Evolutionary conservation across 30 jellyfish, hydroid and myxozoan genomes (phyloP).

Genomic region (Aurelia sp.): DNA sequence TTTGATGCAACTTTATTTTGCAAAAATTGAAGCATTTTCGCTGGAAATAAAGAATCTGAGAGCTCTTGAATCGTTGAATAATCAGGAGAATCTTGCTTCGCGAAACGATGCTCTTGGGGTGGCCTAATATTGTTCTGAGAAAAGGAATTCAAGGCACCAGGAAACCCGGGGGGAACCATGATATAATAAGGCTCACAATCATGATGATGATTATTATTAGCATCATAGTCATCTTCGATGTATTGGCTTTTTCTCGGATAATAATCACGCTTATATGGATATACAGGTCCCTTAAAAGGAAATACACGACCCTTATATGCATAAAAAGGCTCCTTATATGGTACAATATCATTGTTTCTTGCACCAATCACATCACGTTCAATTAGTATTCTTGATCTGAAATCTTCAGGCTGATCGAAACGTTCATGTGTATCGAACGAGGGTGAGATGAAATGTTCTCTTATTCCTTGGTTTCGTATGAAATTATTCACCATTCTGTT

Average conservation of each 20-base stretch:
- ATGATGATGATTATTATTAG: slow-evolving; percentile 20
- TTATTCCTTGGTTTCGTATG: slow-evolving; percentile 22
- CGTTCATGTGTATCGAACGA: slow-evolving; percentile 22
- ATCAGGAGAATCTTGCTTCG: slow-evolving; percentile 45
- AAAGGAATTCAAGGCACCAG: slow-evolving; percentile 6
- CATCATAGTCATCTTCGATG: slow-evolving; percentile 35
- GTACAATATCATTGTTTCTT: background rate
- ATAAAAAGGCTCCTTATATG: background rate
- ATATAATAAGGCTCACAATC: slow-evolving; percentile 61
- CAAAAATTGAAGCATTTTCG: slow-evolving; percentile 51
- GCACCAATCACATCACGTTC: slow-evolving; percentile 59
- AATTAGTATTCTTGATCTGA: slow-evolving; percentile 42
- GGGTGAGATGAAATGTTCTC: slow-evolving; percentile 45
- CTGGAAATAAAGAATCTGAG: slow-evolving; percentile 67
- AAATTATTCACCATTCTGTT: slow-evolving; percentile 27
- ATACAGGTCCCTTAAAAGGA: slow-evolving; percentile 4
- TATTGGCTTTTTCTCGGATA: slow-evolving; percentile 32
- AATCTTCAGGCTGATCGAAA: slow-evolving; percentile 68
- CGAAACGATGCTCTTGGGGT: background rate
- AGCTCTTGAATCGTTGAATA: slow-evolving; percentile 64
- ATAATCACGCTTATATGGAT: slow-evolving; percentile 1
- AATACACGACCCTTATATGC: slow-evolving; percentile 8
- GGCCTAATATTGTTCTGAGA: background rate
- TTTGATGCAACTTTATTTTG: slow-evolving; percentile 27
- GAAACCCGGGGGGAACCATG: slow-evolving; percentile 37